Evolutionary conservation across 2,797 vertebrate species (phyloP).

Genomic region (Meriones psammophilus): DNA sequence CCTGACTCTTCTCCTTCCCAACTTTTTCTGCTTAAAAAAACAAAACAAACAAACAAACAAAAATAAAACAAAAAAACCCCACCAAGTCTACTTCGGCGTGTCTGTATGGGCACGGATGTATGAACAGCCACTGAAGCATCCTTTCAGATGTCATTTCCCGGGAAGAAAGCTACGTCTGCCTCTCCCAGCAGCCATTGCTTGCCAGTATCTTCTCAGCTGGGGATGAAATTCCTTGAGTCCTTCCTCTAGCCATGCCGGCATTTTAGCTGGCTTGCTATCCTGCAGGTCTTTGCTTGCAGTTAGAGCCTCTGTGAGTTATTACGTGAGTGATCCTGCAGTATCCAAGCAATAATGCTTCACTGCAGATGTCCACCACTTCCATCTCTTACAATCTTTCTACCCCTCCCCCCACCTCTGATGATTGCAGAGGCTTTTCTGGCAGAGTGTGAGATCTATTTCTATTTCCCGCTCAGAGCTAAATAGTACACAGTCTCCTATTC

Average conservation of each 20-base stretch:
- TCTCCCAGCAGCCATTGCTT: not conserved
- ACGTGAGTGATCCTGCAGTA: not conserved
- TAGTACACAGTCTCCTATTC: not conserved
- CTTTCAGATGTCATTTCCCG: not conserved
- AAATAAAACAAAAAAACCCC: too few species aligned
- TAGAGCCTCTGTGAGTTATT: not conserved
- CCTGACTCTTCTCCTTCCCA: not conserved
- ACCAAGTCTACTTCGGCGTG: not conserved
- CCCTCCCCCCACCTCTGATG: not conserved
- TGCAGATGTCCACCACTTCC: not conserved
- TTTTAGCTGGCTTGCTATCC: not conserved
- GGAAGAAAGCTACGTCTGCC: not conserved
- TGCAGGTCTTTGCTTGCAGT: not conserved
- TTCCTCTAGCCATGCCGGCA: not conserved
- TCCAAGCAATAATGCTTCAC: not conserved
- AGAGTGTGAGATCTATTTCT: not conserved
- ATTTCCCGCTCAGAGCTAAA: not conserved
- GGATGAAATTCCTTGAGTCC: not conserved
- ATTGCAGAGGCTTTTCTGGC: not conserved
- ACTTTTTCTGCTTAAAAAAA: not conserved
- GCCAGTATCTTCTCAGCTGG: not conserved
- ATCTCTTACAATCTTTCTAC: not conserved
- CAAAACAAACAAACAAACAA: too few species aligned
- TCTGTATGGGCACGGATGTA: not conserved
- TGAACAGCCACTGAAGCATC: not conserved